phyloP scores from a whole-genome alignment of 2,797 vertebrate genomes.

The Pangasius mekongensis region DNA sequence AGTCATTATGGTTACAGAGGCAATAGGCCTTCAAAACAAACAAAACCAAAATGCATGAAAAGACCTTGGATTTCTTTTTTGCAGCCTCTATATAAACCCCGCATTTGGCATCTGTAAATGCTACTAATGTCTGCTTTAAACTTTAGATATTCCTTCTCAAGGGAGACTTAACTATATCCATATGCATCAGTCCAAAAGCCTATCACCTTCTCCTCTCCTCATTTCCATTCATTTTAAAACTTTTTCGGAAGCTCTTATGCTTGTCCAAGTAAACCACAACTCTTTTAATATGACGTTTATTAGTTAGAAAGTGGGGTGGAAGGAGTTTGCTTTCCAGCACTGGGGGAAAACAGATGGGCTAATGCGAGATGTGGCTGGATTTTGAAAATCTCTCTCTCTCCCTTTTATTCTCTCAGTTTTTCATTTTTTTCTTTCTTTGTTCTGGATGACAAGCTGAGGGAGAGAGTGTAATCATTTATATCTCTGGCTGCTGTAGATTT shows the following conservation, averaged over 20 bases:
- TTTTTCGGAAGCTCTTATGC: conserved; percentile 56
- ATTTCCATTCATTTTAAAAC: conserved; percentile 48
- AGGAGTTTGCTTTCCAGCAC: conserved; percentile 31
- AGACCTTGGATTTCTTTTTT: not conserved
- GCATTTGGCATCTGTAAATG: conserved; percentile 1
- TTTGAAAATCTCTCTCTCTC: conserved; percentile 23
- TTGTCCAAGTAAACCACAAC: conserved; percentile 54
- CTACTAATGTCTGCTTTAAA: conserved; percentile 10
- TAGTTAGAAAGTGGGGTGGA: conserved; percentile 34
- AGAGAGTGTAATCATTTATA: conserved; percentile 44
- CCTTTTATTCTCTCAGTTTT: conserved; percentile 7
- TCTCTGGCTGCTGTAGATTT: conserved; percentile 45
- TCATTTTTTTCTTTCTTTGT: conserved; percentile 24
- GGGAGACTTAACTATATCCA: conserved; percentile 48
- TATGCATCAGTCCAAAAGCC: conserved; percentile 41
- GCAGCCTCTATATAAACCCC: not conserved
- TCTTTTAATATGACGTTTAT: conserved; percentile 56
- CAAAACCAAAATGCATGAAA: not conserved
- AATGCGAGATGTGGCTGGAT: conserved; percentile 38
- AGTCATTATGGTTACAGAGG: not conserved
- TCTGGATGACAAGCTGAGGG: conserved; percentile 27
- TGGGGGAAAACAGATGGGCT: conserved; percentile 51
- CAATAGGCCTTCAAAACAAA: not conserved
- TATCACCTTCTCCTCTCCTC: conserved; percentile 22
- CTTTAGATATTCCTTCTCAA: not conserved